Evolutionary conservation across 92 coral and sea anemone species (phyloP).

Genomic region (Palythoa grandis): DNA sequence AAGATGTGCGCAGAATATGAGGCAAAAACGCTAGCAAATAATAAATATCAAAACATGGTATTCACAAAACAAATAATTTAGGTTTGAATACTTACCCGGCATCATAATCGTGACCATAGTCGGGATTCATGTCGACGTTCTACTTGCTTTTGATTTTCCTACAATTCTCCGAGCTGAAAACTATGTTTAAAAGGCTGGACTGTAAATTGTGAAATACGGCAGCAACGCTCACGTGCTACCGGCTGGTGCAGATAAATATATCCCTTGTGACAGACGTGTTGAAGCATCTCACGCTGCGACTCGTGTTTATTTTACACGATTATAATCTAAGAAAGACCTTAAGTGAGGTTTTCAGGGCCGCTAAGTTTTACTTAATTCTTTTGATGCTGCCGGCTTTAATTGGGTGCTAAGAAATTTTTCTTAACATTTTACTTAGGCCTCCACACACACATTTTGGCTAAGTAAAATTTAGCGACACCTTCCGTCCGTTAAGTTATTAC

Average conservation of each 20-base stretch:
- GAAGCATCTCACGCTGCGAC: slow-evolving; percentile 33
- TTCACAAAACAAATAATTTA: slow-evolving; percentile 32
- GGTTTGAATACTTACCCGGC: slow-evolving; percentile 37
- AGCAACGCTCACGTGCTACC: slow-evolving; percentile 33
- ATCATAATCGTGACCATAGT: slow-evolving; percentile 29
- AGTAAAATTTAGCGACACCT: slow-evolving; percentile 18
- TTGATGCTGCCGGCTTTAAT: slow-evolving; percentile 27
- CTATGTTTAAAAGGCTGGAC: slow-evolving; percentile 35
- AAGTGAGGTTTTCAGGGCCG: too few relatives aligned
- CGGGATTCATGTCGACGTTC: slow-evolving; percentile 28
- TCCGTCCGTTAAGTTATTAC: slow-evolving; percentile 13
- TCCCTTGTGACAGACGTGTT: slow-evolving; percentile 30
- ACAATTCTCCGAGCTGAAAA: slow-evolving; percentile 36
- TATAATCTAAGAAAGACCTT: slow-evolving; percentile 24
- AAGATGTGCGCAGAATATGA: slow-evolving; percentile 53
- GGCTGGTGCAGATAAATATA: slow-evolving; percentile 31
- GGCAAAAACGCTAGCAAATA: slow-evolving; percentile 44
- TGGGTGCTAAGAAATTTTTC: slow-evolving; percentile 19
- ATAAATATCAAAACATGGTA: slow-evolving; percentile 35
- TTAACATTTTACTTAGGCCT: too few relatives aligned
- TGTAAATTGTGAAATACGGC: slow-evolving; percentile 34
- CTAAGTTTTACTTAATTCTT: slow-evolving; percentile 21
- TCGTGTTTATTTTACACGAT: slow-evolving; percentile 31
- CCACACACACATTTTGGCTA: slow-evolving; percentile 19
- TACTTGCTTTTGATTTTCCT: slow-evolving; percentile 39